Base-by-base conservation (phyloP, 2,113 vertebrate species). In the Archilochus colubris region DNA sequence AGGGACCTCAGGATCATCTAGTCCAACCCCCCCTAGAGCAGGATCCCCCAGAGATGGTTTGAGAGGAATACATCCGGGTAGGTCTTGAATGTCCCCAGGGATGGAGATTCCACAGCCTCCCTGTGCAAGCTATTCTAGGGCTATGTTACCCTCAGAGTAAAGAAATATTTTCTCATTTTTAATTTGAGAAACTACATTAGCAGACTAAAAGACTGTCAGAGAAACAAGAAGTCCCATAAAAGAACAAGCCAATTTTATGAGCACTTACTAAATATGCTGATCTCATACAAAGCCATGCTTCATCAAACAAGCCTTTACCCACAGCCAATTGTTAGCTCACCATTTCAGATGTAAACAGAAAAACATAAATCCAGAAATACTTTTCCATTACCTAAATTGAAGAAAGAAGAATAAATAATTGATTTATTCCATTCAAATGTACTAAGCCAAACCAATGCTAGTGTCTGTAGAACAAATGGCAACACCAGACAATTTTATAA, bases 251-350 rank as follows among this genome's bases (percentile, higher is more conserved):
- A 70, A 36, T 48, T 28, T 74, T 62, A 31, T 46, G 43, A 46
- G 79, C 1, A 9, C 72, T 80, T 76, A 13, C 43, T 53, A 20
- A 77, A 43, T 30, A 70, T 19, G 62, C 81, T 87, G 87, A 78
- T 63, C 66, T 89, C 78, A 61, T 20, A 33, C 85, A 76, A 76
- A 92, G 82, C 74, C 58, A 53, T 0, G 0, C 27, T 84, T 69
- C 36, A 44, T 12, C 72, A n/a, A 70, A 84, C 62, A 82, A 79
- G 58, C 27, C 84, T 57, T 80, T 48, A 38, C 28, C 81, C 51
- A 64, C 74, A 48, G 82, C 74, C 70, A 82, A 63, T 24, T 44
- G 78, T 89, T 57, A 89, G 84, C 66, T 96, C 84, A 68, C 62
- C 43, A 21, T 24, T 66, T 62, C 94, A 92, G 76, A 91, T 92